Percentiles rank a stretch among this genome's conserved stretches.
Conservation (phyloP, 2,113 vertebrate genomes). For the Pachyramphus minor region DNA sequence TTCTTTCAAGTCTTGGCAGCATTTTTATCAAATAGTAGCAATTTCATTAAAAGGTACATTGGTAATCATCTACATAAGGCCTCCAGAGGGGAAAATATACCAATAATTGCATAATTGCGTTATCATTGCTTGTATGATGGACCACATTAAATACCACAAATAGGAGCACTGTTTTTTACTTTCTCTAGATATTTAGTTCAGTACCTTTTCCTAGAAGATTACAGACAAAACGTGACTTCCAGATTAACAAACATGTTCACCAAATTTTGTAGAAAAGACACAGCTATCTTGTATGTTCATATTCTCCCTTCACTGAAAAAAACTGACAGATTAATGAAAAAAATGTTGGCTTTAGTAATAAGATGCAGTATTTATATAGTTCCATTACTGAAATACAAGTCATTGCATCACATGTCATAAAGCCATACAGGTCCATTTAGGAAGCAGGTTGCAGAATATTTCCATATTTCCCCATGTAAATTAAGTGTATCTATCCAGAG, state of each 20-base stretch:
- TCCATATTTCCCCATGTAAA: not conserved
- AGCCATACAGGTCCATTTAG: not conserved
- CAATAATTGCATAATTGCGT: slow-evolving; percentile 69
- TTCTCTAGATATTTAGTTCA: slow-evolving; percentile 29
- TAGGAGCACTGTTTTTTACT: slow-evolving; percentile 24
- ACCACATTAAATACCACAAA: slow-evolving; percentile 55
- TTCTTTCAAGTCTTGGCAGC: slow-evolving; percentile 70
- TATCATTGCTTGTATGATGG: slow-evolving; percentile 54
- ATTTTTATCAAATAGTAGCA: slow-evolving; percentile 71
- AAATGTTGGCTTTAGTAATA: not conserved
- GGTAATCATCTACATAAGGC: slow-evolving; percentile 48
- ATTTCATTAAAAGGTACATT: slow-evolving; percentile 69
- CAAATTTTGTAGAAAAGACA: not conserved
- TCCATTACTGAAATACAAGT: not conserved
- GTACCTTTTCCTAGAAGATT: slow-evolving; percentile 54
- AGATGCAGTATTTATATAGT: not conserved
- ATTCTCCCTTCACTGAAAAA: not conserved
- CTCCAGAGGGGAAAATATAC: slow-evolving; percentile 48
- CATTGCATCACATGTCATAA: not conserved
- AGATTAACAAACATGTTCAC: slow-evolving; percentile 1
- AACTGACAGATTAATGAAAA: not conserved
- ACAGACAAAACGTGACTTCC: slow-evolving; percentile 41
- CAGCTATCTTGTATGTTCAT: not conserved
- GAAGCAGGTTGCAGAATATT: not conserved
- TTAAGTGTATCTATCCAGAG: not conserved